Percentiles rank a stretch among this genome's conserved stretches.
These are phyloP conservation scores for Odontesthes bonariensis DNA, from an alignment of 2,113 vertebrate genomes.

Conservation along the genomic window DNA sequence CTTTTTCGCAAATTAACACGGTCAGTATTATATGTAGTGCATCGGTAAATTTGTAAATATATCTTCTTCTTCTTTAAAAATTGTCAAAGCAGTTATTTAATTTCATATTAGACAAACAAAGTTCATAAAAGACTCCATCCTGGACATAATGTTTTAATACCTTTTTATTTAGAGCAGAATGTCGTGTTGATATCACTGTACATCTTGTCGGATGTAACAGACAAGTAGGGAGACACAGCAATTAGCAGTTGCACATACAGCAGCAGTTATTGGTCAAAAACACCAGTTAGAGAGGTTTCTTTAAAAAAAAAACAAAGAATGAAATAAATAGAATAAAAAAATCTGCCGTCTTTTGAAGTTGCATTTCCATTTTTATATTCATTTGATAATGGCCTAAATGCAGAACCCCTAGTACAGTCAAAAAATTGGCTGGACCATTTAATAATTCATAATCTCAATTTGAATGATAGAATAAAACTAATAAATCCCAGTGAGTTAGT, in stretches of 20 bases:
- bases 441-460: too few relatives aligned
- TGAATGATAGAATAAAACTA: too few relatives aligned
- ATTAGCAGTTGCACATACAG: slow-evolving; percentile 51
- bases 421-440: not conserved
- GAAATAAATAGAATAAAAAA: slow-evolving; percentile 35
- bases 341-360: not conserved
- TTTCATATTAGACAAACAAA: too few relatives aligned
- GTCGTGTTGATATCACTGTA: slow-evolving; percentile 30
- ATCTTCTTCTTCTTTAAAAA: too few relatives aligned
- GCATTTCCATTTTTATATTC: not conserved
- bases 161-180: slow-evolving; percentile 59
- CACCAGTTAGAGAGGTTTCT: slow-evolving; percentile 11
- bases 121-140: not conserved
- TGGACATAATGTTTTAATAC: not conserved
- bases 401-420: not conserved
- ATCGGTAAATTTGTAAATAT: too few relatives aligned
- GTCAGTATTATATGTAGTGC: too few relatives aligned
- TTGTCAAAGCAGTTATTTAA: too few relatives aligned
- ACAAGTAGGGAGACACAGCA: slow-evolving; percentile 11
- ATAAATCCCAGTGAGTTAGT: too few relatives aligned
- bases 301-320: slow-evolving; percentile 14
- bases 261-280: slow-evolving; percentile 56
- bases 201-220: slow-evolving; percentile 17
- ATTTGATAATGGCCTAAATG: not conserved
- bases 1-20: too few relatives aligned